Evolutionary conservation across 1,140 invertebrate species (phyloP).

Genomic region (Drosophila truncata): DNA sequence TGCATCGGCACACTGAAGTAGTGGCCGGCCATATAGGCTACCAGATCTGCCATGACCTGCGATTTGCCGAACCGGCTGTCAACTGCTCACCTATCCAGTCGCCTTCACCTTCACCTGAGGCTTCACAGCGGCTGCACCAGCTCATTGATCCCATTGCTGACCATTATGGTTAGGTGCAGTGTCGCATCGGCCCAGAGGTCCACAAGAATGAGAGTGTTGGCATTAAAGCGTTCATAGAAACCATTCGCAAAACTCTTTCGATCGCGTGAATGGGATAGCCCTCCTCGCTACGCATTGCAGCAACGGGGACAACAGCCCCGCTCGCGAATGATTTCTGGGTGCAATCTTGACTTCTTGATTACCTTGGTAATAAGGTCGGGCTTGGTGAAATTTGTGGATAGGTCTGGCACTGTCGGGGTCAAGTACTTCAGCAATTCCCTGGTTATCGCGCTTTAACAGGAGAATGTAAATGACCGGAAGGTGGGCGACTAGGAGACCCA

Average conservation of each 20-base stretch:
- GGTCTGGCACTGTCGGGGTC: constrained; percentile 77
- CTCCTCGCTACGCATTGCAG: constrained; percentile 5
- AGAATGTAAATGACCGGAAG: constrained; percentile 80
- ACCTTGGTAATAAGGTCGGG: constrained; percentile 84
- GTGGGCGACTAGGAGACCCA: constrained; percentile 85
- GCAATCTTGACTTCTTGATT: constrained; percentile 75
- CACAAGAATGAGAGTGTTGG: constrained; percentile 84
- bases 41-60: too few relatives aligned
- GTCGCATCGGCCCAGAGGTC: constrained; percentile 87
- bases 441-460: constrained; percentile 85
- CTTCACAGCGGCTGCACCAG: too few relatives aligned
- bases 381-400: constrained; percentile 85
- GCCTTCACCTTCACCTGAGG: too few relatives aligned
- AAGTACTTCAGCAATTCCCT: constrained; percentile 86
- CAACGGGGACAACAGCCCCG: constrained; percentile 3
- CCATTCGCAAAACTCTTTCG: constrained; percentile 87
- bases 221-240: constrained; percentile 88
- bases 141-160: constrained; percentile 47
- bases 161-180: constrained; percentile 54
- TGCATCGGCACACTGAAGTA: too few relatives aligned
- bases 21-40: too few relatives aligned
- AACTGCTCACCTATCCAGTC: too few relatives aligned
- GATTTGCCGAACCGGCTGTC: too few relatives aligned
- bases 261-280: constrained; percentile 84
- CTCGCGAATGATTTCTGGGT: neutral